A percentile compares a stretch with the other conserved stretches of the same genome.
Conservation (phyloP, 1,140 invertebrate genomes). For the Aphis gossypii region DNA sequence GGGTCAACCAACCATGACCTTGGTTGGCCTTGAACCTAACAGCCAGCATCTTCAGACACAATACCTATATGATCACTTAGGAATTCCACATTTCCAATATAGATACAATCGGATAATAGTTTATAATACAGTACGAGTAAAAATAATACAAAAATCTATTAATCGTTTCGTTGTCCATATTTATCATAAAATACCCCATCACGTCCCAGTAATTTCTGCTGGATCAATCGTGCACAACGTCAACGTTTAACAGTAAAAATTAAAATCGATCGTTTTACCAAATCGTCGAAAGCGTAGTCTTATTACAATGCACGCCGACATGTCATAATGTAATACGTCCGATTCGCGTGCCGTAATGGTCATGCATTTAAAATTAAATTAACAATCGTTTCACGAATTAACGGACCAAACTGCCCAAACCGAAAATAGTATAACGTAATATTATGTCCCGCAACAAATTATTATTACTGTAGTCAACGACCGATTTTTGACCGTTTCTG, state of each 20-base stretch:
- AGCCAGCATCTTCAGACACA: slow-evolving; percentile 25
- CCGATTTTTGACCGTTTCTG: not conserved
- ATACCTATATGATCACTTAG: slow-evolving; percentile 24
- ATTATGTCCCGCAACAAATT: not conserved
- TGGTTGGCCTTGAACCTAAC: slow-evolving; percentile 55
- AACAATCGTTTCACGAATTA: not conserved
- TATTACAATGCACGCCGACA: not conserved
- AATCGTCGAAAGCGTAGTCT: not conserved
- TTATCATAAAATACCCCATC: not conserved
- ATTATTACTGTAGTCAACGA: not conserved
- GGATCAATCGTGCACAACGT: not conserved
- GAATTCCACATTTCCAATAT: slow-evolving; percentile 34
- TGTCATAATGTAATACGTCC: not conserved
- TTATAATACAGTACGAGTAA: not conserved
- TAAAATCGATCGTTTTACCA: not conserved
- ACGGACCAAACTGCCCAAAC: not conserved
- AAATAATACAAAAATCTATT: not conserved
- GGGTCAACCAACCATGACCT: slow-evolving; percentile 57
- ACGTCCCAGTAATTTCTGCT: not conserved
- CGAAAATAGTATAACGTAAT: not conserved
- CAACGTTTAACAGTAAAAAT: not conserved
- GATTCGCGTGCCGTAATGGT: not conserved
- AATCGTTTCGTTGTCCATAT: not conserved
- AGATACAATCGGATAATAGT: not conserved
- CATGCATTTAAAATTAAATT: slow-evolving; percentile 23